Evolutionary conservation across 2,888 invertebrate species (phyloP), one percentile per base, ranked within the genome.

Genomic region (Micropterix aruncella): DNA sequence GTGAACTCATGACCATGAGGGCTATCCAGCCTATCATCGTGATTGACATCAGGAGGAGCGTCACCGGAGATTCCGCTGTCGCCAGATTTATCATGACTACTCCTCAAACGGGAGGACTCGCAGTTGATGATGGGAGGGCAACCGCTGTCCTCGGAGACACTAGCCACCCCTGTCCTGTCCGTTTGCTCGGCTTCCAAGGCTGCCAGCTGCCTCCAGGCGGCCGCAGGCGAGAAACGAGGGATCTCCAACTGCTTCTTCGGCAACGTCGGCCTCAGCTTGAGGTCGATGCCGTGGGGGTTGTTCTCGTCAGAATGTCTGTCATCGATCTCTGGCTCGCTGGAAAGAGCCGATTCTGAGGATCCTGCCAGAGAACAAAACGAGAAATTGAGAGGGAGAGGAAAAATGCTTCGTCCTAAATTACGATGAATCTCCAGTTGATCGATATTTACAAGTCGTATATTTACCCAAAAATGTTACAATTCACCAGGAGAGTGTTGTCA

Each of bases 21-120:
- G 1, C 74, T 74, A 50, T 75, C 74, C 47, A 70, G 71, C 55
- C 66, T 67, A 46, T 65, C 59, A 1, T 61, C 66, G 46, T 69
- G 66, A 49, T 62, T 60, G 12, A 59, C 59, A 42, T 66, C 67
- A 5, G 62, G 62, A 3, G 75, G 75, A 45, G 75, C 80, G 57
- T 87, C 87, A 1, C 85, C 87, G 1, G 86, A 87, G 52, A 88
- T 88, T 1, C 87, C 88, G 1, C 86, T 87, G 61, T 89, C 88
- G 0, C 84, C 87, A 2, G 85, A 86, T 59, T 86, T 84, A 55
- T 86, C 86, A 48, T 78, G 73, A 42, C 62, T 65, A 16, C 65
- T 67, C 27, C 70, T 27, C 27, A 27, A 27, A 60, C 5, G 53
- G 77, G 57, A 56, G 79, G 49, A 41, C 66, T 64, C 37, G 72